Evolutionary conservation across 2,888 invertebrate genomes (phyloP), one percentile per base, ranked within the genome.

Genomic region (Chrysolina americana): DNA sequence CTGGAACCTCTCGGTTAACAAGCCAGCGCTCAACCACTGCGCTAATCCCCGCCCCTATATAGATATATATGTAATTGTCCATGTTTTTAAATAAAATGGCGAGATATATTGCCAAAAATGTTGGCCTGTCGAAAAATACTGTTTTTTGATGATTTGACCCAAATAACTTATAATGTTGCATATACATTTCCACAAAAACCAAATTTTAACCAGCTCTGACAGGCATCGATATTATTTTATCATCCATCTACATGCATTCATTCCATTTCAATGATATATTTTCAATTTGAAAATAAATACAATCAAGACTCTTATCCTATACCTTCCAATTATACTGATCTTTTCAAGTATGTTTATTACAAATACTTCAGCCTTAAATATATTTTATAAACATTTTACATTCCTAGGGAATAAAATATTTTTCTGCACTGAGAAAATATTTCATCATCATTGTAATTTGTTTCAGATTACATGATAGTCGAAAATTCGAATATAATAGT

Each of bases 321-420:
- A 78, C 78, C 75, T 71, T 68, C 62, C 71, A 77, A 74, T 77
- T 75, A 73, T 50, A 71, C 71, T 75, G 69, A 56, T 74, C 65
- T 73, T 76, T 75, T 63, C 41, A 77, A 73, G 70, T 71, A 4
- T 36, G 36, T 76, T 70, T 73, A 72, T 75, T 78, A 80, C 76
- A 77, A 79, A 78, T 77, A 78, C 68, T 79, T 82, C 82, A 81
- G 82, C 82, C 81, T 82, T 82, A 80, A 78, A 70, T 79, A 74
- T 77, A 76, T 65, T 36, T 36, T 71, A 70, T 74, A 47, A 75
- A 70, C 44, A 62, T 68, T 17, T 65, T 50, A 50, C 56, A 71
- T 62, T 56, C 36, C 41, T 71, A 50, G 21, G 47, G 50, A 23
- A 59, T 65, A 23, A 23, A 71, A 53, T 64, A 65, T n/a, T 53